These are phyloP conservation scores for Sitobion miscanthi DNA, from an alignment of 1,140 invertebrate species.

Conservation along the genomic window DNA sequence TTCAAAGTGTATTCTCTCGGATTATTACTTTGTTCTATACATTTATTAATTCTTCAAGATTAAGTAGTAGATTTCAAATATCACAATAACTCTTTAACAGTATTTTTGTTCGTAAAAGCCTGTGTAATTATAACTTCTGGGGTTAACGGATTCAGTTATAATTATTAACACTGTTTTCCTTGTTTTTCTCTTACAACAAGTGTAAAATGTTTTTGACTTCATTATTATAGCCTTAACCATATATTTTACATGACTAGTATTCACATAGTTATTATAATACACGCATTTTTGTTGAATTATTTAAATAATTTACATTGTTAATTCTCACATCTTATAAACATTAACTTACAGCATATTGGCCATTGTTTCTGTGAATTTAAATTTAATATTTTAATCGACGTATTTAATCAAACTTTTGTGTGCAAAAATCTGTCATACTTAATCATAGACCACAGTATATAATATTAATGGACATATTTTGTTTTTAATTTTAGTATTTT, in stretches of 20 bases:
- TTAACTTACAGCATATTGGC: neutral
- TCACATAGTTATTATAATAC: neutral
- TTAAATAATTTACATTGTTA: neutral
- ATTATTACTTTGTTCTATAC: neutral
- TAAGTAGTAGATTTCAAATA: constrained; percentile 6
- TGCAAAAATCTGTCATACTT: neutral
- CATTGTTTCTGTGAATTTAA: neutral
- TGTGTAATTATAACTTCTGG: neutral
- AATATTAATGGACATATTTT: neutral
- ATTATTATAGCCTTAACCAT: neutral
- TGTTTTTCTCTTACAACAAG: neutral
- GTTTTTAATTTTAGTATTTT: neutral
- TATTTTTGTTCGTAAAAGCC: neutral
- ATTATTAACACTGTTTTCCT: neutral
- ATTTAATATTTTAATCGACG: neutral
- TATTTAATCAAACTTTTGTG: neutral
- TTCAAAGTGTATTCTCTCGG: neutral
- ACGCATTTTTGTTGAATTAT: neutral
- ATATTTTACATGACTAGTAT: neutral
- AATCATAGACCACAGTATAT: neutral
- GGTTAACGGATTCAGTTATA: neutral
- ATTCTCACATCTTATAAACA: neutral
- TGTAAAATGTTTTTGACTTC: neutral
- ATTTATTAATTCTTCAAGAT: neutral
- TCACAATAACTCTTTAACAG: neutral